Base-by-base conservation (phyloP, 1,140 invertebrate genomes). In the Saccostrea cuccullata region DNA sequence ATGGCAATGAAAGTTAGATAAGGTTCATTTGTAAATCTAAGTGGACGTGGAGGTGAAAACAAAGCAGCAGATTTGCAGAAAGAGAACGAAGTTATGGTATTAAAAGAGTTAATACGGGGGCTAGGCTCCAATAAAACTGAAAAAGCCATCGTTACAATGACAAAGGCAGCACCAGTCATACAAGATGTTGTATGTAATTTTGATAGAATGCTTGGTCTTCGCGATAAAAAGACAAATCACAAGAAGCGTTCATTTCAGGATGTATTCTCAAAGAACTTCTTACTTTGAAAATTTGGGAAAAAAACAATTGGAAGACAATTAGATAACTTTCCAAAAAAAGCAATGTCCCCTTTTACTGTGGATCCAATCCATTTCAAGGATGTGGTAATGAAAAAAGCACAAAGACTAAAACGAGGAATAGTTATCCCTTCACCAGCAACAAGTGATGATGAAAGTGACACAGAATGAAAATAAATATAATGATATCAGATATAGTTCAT, bases 21-120 rank as follows among this genome's bases (percentile, higher is more conserved):
- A 47, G 83, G 40, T 85, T 85, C 90, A 6, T 89, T 89, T 89
- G 86, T 90, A 6, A 90, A 90, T 73, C 64, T 60, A 40, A 85
- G 30, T 26, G 88, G 90, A 2, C 82, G 67, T 30, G 8, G 15
- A 84, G n/a, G n/a, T n/a, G n/a, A n/a, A n/a, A n/a, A n/a, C n/a
- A n/a, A n/a, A n/a, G n/a, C n/a, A n/a, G n/a, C n/a, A n/a, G n/a
- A n/a, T n/a, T n/a, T n/a, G n/a, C n/a, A n/a, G n/a, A n/a, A n/a
- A n/a, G n/a, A n/a, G n/a, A n/a, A n/a, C n/a, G n/a, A n/a, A n/a
- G n/a, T n/a, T n/a, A n/a, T n/a, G n/a, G n/a, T n/a, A n/a, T n/a
- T n/a, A n/a, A n/a, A n/a, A n/a, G n/a, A n/a, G n/a, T n/a, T n/a
- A n/a, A n/a, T n/a, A n/a, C n/a, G n/a, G n/a, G n/a, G n/a, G n/a